phyloP scores from a whole-genome alignment of 2,888 invertebrate species.

The Drosophila niveifrons region DNA sequence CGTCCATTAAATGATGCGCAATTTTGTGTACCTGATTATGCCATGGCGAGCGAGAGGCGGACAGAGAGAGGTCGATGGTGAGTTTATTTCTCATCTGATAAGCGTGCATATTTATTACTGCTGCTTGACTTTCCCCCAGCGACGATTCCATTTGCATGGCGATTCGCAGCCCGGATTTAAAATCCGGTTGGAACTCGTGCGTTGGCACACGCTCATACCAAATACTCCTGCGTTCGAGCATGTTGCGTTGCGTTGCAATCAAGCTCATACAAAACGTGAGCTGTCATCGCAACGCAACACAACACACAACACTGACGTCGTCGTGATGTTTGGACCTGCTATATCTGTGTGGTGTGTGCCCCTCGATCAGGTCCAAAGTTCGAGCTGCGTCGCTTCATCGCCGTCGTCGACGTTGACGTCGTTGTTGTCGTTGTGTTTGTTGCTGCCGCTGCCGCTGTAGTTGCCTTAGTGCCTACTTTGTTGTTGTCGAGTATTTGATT shows the following conservation, averaged over 20 bases:
- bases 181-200: constrained; percentile 38
- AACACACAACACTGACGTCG: constrained; percentile 36
- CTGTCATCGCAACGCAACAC: constrained; percentile 23
- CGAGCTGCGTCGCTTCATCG: constrained; percentile 8
- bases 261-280: constrained; percentile 59
- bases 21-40: constrained; percentile 48
- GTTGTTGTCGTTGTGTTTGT: constrained; percentile 10
- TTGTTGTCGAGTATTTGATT: constrained; percentile 40
- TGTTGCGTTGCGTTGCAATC: constrained; percentile 28
- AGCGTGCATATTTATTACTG: constrained; percentile 21
- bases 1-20: constrained; percentile 63
- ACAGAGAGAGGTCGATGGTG: constrained; percentile 1
- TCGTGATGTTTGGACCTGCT: constrained; percentile 11
- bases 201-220: constrained; percentile 32
- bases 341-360: constrained; percentile 13
- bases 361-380: constrained; percentile 47
- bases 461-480: neutral
- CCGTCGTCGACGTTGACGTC: constrained; percentile 3
- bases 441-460: constrained; percentile 10
- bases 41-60: constrained; percentile 11
- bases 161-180: constrained; percentile 13
- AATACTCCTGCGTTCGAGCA: constrained; percentile 37
- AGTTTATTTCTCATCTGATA: constrained; percentile 37
- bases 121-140: constrained; percentile 34
- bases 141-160: constrained; percentile 22